Conservation (phyloP, 1,140 invertebrate species). For the Pentalonia nigronervosa region DNA sequence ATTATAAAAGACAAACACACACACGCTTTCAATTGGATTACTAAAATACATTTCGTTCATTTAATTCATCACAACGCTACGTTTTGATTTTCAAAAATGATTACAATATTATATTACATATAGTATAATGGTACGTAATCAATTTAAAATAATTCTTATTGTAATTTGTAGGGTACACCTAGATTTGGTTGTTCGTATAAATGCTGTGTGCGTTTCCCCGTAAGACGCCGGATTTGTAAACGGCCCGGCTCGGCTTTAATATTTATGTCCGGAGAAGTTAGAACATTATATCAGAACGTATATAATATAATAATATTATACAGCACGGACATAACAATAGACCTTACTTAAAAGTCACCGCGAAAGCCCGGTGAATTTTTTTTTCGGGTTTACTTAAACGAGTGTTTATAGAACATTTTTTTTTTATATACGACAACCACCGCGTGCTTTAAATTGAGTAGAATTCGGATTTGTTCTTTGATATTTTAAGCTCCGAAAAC, state of each 20-base stretch:
- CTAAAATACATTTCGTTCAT: background rate
- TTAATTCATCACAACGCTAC: background rate
- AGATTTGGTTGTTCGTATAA: background rate
- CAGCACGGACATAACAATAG: background rate
- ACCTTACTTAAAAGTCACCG: background rate
- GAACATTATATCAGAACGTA: background rate
- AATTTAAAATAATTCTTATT: background rate
- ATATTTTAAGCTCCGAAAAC: background rate
- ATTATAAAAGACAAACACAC: background rate
- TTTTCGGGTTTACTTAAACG: background rate
- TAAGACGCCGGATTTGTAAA: background rate
- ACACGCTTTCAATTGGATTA: background rate
- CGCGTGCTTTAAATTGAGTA: background rate
- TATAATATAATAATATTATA: background rate
- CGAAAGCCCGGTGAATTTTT: background rate
- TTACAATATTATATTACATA: background rate
- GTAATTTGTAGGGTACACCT: background rate
- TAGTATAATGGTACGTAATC: background rate
- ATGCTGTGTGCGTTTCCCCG: background rate
- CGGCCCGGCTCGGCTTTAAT: background rate
- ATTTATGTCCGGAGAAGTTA: conserved; percentile 8
- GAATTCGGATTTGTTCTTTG: background rate
- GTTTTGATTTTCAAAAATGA: background rate
- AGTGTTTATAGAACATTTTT: background rate
- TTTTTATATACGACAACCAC: background rate